These are phyloP conservation scores for Scaptomyza reducta DNA, from an alignment of 2,888 invertebrate genomes.

Conservation along the genomic window DNA sequence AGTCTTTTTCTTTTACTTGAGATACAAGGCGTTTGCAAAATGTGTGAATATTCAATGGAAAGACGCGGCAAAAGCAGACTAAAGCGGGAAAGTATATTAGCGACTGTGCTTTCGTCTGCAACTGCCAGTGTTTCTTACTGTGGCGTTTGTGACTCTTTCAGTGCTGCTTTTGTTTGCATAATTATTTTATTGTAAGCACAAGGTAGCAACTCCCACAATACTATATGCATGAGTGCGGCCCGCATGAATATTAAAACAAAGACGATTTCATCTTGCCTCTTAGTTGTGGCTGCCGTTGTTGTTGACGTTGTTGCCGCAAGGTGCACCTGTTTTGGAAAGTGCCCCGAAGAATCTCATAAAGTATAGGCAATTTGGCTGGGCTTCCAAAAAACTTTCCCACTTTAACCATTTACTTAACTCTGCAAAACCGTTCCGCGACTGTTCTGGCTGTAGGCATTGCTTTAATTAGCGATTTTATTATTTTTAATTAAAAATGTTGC, in stretches of 20 bases:
- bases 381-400: slow-evolving; percentile 56
- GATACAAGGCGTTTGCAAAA: slow-evolving; percentile 41
- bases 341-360: slow-evolving; percentile 47
- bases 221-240: slow-evolving; percentile 52
- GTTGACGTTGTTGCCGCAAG: slow-evolving; percentile 34
- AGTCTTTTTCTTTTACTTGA: background rate
- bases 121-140: background rate
- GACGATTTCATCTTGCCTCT: slow-evolving; percentile 46
- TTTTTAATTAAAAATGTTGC: slow-evolving; percentile 78
- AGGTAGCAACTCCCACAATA: slow-evolving; percentile 27
- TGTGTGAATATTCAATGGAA: slow-evolving; percentile 71
- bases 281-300: slow-evolving; percentile 16
- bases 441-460: slow-evolving; percentile 64
- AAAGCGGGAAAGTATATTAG: slow-evolving; percentile 1
- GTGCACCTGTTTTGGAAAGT: slow-evolving; percentile 62
- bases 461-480: slow-evolving; percentile 79
- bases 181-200: slow-evolving; percentile 65
- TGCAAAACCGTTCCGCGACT: slow-evolving; percentile 8
- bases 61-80: background rate
- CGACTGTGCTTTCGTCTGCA: background rate
- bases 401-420: slow-evolving; percentile 17
- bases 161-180: slow-evolving; percentile 68
- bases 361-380: slow-evolving; percentile 57
- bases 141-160: slow-evolving; percentile 22
- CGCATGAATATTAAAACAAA: slow-evolving; percentile 74